Evolutionary conservation across 2,113 vertebrate genomes (phyloP).

Genomic region (Saimiri boliviensis): DNA sequence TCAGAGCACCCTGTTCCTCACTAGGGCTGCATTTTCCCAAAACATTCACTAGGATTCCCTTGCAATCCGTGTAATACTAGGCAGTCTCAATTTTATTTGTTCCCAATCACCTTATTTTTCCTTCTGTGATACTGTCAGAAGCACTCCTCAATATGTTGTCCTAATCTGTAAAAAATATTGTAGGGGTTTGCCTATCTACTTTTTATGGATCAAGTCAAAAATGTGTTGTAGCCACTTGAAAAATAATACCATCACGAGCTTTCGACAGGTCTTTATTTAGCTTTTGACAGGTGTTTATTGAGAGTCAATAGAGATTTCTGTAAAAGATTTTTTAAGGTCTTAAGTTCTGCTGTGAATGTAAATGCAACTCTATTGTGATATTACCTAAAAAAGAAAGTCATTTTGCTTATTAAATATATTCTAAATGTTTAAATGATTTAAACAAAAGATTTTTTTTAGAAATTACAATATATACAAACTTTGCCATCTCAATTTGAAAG

Average conservation of each 20-base stretch:
- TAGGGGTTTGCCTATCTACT: not conserved
- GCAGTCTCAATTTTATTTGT: not conserved
- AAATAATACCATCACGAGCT: not conserved
- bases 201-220: not conserved
- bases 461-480: not conserved
- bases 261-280: conserved; percentile 7
- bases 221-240: not conserved
- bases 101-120: not conserved
- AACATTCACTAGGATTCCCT: not conserved
- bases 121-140: not conserved
- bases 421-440: conserved; percentile 44
- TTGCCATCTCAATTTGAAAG: not conserved
- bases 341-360: not conserved
- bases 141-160: not conserved
- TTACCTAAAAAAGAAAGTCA: not conserved
- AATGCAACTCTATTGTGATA: not conserved
- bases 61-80: not conserved
- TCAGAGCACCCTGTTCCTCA: not conserved
- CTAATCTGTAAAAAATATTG: not conserved
- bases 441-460: conserved; percentile 29
- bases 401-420: not conserved
- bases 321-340: conserved; percentile 21
- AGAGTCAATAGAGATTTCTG: not conserved
- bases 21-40: not conserved
- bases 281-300: conserved; percentile 24